Evolutionary conservation across 2,888 invertebrate species (phyloP).

Genomic region (Tanypteryx hageni): DNA sequence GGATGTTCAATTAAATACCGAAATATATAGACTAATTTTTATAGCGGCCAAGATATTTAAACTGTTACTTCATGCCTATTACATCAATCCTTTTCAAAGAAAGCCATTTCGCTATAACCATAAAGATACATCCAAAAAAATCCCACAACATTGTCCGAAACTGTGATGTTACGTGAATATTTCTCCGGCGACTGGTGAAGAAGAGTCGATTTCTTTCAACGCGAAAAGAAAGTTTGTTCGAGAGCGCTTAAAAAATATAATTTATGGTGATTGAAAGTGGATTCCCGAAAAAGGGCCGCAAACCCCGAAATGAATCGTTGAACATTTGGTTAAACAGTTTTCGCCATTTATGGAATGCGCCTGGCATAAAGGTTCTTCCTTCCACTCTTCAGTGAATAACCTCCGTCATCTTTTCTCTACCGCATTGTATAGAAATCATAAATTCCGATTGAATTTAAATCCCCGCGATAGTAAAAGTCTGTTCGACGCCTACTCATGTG

Average conservation of each 20-base stretch:
- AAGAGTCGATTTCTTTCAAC: neutral
- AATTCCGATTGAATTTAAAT: constrained; percentile 46
- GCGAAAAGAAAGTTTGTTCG: neutral
- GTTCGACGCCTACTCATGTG: constrained; percentile 36
- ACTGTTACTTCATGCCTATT: too few species aligned
- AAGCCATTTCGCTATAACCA: too few species aligned
- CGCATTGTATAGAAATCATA: constrained; percentile 19
- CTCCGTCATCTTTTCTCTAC: neutral
- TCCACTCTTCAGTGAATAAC: neutral
- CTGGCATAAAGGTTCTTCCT: neutral
- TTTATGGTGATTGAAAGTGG: constrained; percentile 58
- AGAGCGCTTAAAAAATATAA: constrained; percentile 24
- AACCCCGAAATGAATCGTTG: constrained; percentile 12
- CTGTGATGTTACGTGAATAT: too few species aligned
- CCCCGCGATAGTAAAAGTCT: constrained; percentile 44
- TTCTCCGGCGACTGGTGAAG: neutral
- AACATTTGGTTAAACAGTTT: constrained; percentile 9
- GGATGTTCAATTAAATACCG: too few species aligned
- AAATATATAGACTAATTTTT: too few species aligned
- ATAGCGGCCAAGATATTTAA: too few species aligned
- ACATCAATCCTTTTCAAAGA: too few species aligned
- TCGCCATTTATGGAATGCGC: neutral
- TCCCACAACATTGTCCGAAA: too few species aligned
- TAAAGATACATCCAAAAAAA: too few species aligned
- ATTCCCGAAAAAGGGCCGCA: neutral